Evolutionary conservation across 64 coral and sea anemone genomes (phyloP).

Genomic region (Hydrozoanthus tunicans): DNA sequence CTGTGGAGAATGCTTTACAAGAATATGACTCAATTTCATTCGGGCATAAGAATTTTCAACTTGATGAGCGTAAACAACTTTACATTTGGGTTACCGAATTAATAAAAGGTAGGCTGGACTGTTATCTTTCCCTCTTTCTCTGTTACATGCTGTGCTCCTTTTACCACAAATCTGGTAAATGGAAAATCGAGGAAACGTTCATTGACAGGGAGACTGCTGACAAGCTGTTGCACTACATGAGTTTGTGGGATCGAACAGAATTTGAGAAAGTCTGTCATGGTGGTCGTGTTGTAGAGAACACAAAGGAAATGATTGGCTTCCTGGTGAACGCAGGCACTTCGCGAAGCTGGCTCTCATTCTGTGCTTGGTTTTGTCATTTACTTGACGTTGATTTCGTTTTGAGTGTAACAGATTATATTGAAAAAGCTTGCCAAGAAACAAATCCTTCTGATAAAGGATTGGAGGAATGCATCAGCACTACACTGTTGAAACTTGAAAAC

Average conservation of each 20-base stretch:
- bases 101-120: not conserved
- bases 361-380: constrained; percentile 29
- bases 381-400: not conserved
- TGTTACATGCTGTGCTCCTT: constrained; percentile 14
- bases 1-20: not conserved
- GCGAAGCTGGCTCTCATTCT: not conserved
- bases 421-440: not conserved
- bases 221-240: not conserved
- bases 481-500: not conserved
- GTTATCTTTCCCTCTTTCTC: constrained; percentile 19
- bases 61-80: not conserved
- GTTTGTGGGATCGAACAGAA: not conserved
- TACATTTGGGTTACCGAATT: constrained; percentile 15
- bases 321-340: not conserved
- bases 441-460: not conserved
- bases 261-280: not conserved
- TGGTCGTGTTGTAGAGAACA: too few relatives aligned
- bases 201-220: not conserved
- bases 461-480: not conserved
- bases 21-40: constrained; percentile 46
- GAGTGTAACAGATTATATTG: not conserved
- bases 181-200: not conserved
- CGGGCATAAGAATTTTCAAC: not conserved
- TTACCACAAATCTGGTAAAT: not conserved
- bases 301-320: not conserved